Conservation (phyloP, 1,140 invertebrate species). For the Caerostris extrusa region DNA sequence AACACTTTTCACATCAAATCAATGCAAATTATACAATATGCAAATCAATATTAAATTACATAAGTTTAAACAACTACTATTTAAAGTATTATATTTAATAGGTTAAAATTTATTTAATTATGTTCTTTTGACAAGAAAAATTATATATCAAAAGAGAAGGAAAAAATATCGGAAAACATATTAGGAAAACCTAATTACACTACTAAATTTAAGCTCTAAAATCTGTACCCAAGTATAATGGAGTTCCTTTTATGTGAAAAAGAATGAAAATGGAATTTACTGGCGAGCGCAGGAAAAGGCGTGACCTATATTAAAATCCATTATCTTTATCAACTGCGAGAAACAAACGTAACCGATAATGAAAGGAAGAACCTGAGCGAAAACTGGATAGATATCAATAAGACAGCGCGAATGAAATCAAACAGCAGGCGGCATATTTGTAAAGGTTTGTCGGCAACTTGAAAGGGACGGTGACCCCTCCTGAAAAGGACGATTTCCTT, state of each 20-base stretch:
- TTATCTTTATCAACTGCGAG: not conserved
- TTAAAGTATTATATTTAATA: no score
- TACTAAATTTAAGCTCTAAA: not conserved
- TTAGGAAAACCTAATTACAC: not conserved
- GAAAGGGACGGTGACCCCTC: constrained; percentile 34
- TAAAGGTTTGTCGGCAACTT: constrained; percentile 45
- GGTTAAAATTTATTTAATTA: no score
- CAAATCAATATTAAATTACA: no score
- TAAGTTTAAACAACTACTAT: no score
- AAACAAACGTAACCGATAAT: not conserved
- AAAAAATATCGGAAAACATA: not conserved
- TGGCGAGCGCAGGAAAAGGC: not conserved
- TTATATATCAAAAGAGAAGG: not conserved
- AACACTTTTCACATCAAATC: no score
- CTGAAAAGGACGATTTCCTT: constrained; percentile 68
- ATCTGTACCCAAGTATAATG: not conserved
- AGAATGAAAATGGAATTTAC: not conserved
- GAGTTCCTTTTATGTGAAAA: not conserved
- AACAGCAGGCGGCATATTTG: constrained; percentile 64
- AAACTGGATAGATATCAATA: constrained; percentile 58
- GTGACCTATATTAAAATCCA: not conserved
- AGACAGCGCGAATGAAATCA: constrained; percentile 55
- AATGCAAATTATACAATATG: no score
- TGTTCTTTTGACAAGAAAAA: not conserved
- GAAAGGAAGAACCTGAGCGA: not conserved